Base-by-base conservation (phyloP, 1,140 invertebrate genomes). In the Diachasmimorpha longicaudata region DNA sequence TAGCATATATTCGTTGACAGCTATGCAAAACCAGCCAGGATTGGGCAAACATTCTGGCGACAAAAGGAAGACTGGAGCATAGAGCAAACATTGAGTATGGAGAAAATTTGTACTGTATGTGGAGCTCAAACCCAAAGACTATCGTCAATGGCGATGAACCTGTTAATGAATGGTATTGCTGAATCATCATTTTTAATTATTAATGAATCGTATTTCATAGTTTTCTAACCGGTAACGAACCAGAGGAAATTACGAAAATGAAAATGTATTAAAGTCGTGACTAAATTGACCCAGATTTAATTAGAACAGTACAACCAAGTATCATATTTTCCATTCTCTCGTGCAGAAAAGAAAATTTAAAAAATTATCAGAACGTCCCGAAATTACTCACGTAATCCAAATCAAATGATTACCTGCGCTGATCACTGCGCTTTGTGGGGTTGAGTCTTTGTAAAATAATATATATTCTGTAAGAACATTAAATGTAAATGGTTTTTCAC, bases 21-120 rank as follows among this genome's bases (percentile, higher is more conserved):
- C 81, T 95, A 23, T 92, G 92, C 81, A 93, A 93, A 83, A 93
- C 93, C 79, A 91, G 95, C 80, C 93, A 96, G 87, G 93, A 95
- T 84, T 97, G 96, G 95, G 96, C 95, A 0, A 93, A 94, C 75
- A 89, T 92, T 70, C 83, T 97, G 23, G 93, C 93, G 0, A 89
- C 90, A 37, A 92, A 88, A 75, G 93, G 93, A 46, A 89, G 87
- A 69, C 90, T 96, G 79, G 90, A 94, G 77, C 96, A 97, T 84
- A 93, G 95, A 37, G 90, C 92, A 23, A 92, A 94, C 78, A 91
- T 90, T 76, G 91, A 93, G 23, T 96, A 96, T 84, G 95, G 95
- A 0, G 95, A 96, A 84, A 96, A 96, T 84, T 92, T 96, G 73
- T 96, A 93, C 81, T 93, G 91, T 74, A 90, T 92, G 80, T 95